Percentiles rank a stretch among this genome's conserved stretches.
These are phyloP conservation scores for Lobophora halterata DNA, from an alignment of 2,888 invertebrate species.

Conservation along the genomic window DNA sequence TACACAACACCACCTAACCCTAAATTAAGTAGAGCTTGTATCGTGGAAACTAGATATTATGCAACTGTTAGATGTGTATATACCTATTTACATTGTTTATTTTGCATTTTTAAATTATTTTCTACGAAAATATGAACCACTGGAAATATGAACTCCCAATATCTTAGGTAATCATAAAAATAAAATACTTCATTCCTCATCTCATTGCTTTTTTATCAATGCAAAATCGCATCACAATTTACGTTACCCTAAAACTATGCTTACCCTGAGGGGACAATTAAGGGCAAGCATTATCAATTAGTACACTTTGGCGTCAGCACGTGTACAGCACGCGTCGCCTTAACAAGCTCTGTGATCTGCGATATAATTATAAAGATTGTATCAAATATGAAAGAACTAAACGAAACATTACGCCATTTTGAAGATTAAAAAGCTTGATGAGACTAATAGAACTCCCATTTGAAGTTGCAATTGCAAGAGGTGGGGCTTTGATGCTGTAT, in stretches of 20 bases:
- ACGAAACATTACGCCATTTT: conserved; percentile 25
- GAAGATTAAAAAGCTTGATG: conserved; percentile 25
- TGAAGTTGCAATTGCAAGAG: conserved; percentile 4
- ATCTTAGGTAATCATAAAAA: too few species aligned
- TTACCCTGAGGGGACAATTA: conserved; percentile 41
- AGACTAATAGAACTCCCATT: conserved; percentile 15
- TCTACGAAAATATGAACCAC: too few species aligned
- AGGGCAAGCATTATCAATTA: conserved; percentile 68
- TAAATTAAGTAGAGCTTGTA: too few species aligned
- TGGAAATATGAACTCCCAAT: too few species aligned
- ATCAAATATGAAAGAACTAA: conserved; percentile 24
- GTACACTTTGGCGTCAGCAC: conserved; percentile 50
- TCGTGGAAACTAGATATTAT: too few species aligned
- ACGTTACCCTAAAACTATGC: conserved; percentile 26
- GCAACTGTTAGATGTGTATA: too few species aligned
- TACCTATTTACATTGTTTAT: too few species aligned
- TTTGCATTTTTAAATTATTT: too few species aligned
- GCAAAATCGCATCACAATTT: conserved; percentile 43
- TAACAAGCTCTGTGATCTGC: conserved; percentile 59
- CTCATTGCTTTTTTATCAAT: conserved; percentile 22
- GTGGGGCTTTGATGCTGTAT: conserved; percentile 2
- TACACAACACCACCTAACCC: too few species aligned
- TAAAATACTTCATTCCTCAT: too few species aligned
- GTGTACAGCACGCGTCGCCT: conserved; percentile 57
- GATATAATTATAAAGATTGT: conserved; percentile 30